A percentile compares a stretch with the other conserved stretches of the same genome.
Evolutionary conservation across 1,140 invertebrate genomes (phyloP).

Genomic region (Drosophila novamexicana): DNA sequence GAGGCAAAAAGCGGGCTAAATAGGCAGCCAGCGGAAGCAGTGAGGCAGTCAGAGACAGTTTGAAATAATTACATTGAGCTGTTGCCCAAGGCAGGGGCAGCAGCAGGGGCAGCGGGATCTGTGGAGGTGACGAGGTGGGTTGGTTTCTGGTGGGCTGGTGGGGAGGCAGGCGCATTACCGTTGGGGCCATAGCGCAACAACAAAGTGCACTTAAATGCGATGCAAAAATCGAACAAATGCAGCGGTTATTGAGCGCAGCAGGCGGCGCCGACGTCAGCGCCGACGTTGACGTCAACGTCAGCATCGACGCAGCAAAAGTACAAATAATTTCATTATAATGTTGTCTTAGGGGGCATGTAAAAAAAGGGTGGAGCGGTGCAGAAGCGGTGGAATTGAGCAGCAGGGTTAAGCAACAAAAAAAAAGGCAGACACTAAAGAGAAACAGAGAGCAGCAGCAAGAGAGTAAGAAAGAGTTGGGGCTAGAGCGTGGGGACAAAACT

Average conservation of each 20-base stretch:
- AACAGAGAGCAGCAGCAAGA: slow-evolving; percentile 6
- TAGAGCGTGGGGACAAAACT: slow-evolving; percentile 65
- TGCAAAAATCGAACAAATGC: slow-evolving; percentile 62
- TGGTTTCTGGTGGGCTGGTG: not conserved
- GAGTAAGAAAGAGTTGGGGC: slow-evolving; percentile 16
- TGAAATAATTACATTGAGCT: slow-evolving; percentile 77
- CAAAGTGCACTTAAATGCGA: slow-evolving; percentile 35
- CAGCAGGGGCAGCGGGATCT: not conserved
- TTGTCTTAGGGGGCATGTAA: slow-evolving; percentile 23
- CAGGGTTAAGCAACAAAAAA: slow-evolving; percentile 39
- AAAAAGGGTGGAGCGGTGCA: slow-evolving; percentile 3
- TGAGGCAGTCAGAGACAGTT: slow-evolving; percentile 60
- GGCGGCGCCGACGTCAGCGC: not conserved
- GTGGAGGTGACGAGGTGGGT: not conserved
- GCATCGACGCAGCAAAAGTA: slow-evolving; percentile 60
- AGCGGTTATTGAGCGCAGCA: slow-evolving; percentile 43
- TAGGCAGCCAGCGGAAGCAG: slow-evolving; percentile 66
- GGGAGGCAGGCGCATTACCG: slow-evolving; percentile 13
- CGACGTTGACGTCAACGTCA: not conserved
- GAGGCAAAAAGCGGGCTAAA: slow-evolving; percentile 22
- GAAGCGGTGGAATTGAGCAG: slow-evolving; percentile 6
- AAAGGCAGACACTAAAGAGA: slow-evolving; percentile 1
- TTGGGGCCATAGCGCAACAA: slow-evolving; percentile 35
- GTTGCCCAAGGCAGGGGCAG: not conserved
- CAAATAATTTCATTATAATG: slow-evolving; percentile 81